Percentiles rank a stretch among this genome's conserved stretches.
Evolutionary conservation across 2,888 invertebrate species (phyloP).

Genomic region (Parelbella ahira): DNA sequence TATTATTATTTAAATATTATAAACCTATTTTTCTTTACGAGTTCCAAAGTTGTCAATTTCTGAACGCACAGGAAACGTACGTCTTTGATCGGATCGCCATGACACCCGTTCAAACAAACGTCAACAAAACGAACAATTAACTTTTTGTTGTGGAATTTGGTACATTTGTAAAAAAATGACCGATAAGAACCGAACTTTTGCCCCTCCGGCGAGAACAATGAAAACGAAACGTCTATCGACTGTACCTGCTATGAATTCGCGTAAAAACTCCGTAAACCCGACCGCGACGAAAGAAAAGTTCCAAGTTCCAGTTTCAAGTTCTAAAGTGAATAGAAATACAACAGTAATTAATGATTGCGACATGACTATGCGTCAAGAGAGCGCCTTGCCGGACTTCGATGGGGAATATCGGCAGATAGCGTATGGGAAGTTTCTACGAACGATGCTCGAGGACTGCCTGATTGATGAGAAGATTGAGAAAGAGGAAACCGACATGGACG

Average conservation of each 20-base stretch:
- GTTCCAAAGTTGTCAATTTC: constrained; percentile 30
- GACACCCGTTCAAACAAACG: constrained; percentile 51
- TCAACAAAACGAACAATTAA: no score
- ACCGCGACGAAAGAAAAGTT: no score
- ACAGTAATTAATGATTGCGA: constrained; percentile 41
- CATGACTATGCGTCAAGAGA: constrained; percentile 39
- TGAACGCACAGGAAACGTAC: constrained; percentile 41
- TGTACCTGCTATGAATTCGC: no score
- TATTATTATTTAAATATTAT: no score
- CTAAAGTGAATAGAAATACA: constrained; percentile 39
- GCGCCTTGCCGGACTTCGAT: constrained; percentile 47
- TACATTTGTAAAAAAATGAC: constrained; percentile 26
- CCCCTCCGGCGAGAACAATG: constrained; percentile 37
- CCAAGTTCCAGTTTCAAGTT: no score
- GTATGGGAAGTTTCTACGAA: constrained; percentile 57
- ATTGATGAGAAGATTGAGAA: constrained; percentile 62
- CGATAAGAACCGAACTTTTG: constrained; percentile 51
- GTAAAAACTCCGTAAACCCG: no score
- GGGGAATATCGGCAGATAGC: constrained; percentile 51
- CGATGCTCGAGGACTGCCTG: constrained; percentile 60
- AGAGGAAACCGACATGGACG: constrained; percentile 62
- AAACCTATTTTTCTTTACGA: no score
- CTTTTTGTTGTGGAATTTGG: no score
- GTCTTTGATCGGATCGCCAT: constrained; percentile 43
- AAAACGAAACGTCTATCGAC: no score